phyloP scores from a whole-genome alignment of 2,113 vertebrate species.

The Gopherus evgoodei region DNA sequence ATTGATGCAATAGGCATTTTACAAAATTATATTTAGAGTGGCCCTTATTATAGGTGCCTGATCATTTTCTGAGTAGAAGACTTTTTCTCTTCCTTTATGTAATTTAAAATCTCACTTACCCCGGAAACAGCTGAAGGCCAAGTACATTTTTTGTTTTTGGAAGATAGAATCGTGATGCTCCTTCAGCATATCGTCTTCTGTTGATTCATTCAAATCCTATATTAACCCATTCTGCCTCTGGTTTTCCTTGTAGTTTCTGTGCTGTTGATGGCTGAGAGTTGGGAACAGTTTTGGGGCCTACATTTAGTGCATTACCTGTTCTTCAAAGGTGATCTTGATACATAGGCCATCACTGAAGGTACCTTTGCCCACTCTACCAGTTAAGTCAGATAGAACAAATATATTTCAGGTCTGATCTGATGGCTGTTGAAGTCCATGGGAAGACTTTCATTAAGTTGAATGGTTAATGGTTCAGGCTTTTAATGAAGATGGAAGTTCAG shows the following conservation, averaged over 20 bases:
- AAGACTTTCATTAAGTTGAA: not conserved
- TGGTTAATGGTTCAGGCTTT: not conserved
- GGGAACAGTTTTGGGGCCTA: not conserved
- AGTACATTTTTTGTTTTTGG: not conserved
- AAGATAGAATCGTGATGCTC: not conserved
- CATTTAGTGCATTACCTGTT: not conserved
- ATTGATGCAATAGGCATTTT: conserved; percentile 1
- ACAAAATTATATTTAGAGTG: conserved; percentile 22
- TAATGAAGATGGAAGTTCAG: not conserved
- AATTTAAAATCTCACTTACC: conserved; percentile 1
- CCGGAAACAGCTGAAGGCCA: not conserved
- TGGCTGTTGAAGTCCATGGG: not conserved
- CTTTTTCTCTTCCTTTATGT: conserved; percentile 18
- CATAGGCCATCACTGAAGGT: not conserved
- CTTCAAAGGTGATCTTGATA: not conserved
- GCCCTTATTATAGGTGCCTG: not conserved
- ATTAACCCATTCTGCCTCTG: not conserved
- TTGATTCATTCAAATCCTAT: not conserved
- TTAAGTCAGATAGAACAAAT: conserved; percentile 2
- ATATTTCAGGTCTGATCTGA: not conserved
- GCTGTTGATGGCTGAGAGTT: not conserved
- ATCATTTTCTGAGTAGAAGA: conserved; percentile 37
- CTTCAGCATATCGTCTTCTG: too few relatives aligned
- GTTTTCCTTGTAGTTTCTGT: not conserved
- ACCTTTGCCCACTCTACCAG: not conserved